Conservation (phyloP, 1,140 invertebrate genomes). For the Lethrus apterus region DNA sequence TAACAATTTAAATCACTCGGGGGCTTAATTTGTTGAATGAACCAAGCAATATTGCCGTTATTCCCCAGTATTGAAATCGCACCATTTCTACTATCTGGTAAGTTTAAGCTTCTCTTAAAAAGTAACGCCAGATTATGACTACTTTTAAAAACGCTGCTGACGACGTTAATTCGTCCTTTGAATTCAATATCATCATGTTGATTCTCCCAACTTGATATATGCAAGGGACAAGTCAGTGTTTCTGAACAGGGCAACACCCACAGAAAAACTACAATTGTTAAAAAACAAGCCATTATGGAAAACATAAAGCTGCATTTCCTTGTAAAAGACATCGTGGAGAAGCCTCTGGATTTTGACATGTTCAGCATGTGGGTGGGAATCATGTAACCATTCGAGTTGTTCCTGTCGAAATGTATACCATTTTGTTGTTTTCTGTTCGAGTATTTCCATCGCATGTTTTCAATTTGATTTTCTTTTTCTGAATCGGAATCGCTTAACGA, state of each 20-base stretch:
- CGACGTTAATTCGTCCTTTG: conserved; percentile 60
- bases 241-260: conserved; percentile 67
- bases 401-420: conserved; percentile 18
- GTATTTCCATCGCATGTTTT: conserved; percentile 34
- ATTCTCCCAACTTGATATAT: conserved; percentile 60
- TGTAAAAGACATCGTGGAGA: conserved; percentile 51
- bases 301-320: conserved; percentile 53
- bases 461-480: conserved; percentile 55
- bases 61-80: conserved; percentile 54
- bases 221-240: conserved; percentile 52
- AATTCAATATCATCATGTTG: conserved; percentile 64
- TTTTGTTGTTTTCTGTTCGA: conserved; percentile 23
- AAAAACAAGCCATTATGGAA: conserved; percentile 61
- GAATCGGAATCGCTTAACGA: conserved; percentile 66
- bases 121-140: conserved; percentile 63
- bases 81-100: conserved; percentile 43
- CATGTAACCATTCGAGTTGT: conserved; percentile 3
- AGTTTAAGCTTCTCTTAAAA: conserved; percentile 53
- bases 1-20: conserved; percentile 63
- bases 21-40: conserved; percentile 51
- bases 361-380: conserved; percentile 12
- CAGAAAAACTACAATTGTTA: conserved; percentile 63
- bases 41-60: conserved; percentile 57
- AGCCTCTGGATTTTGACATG: conserved; percentile 21
- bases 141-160: conserved; percentile 50